Conservation (phyloP, 2,113 vertebrate species). For the Camelus bactrianus region DNA sequence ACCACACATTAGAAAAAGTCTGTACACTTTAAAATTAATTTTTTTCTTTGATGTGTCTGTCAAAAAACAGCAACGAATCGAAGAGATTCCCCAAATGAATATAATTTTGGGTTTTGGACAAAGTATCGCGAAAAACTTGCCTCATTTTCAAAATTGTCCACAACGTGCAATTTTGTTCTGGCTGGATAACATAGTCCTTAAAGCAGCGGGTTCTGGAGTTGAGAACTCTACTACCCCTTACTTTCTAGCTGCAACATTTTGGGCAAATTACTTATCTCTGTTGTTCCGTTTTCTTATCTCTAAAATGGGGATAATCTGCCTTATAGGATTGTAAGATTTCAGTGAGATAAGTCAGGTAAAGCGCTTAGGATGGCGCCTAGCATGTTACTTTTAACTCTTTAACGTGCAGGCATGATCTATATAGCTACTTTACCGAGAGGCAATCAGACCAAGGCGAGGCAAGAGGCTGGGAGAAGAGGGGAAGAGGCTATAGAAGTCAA, state of each 20-base stretch:
- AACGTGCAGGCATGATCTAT: background rate
- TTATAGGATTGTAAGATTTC: background rate
- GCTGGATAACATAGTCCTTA: background rate
- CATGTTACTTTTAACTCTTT: background rate
- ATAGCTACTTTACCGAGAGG: background rate
- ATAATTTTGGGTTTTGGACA: background rate
- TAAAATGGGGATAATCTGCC: background rate
- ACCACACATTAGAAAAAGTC: background rate
- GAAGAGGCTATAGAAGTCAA: background rate
- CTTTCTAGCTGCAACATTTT: background rate
- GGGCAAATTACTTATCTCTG: background rate
- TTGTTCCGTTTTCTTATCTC: background rate
- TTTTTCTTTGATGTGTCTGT: background rate
- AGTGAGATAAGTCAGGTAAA: background rate
- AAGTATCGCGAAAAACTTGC: background rate
- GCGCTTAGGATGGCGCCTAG: background rate
- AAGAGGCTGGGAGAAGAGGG: background rate
- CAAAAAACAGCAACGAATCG: background rate
- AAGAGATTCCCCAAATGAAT: background rate
- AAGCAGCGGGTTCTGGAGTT: background rate
- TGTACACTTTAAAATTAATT: background rate
- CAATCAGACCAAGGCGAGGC: background rate
- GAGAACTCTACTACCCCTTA: background rate
- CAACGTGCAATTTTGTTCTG: background rate
- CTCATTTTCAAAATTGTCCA: constrained; percentile 15